Evolutionary conservation across 1,140 invertebrate species (phyloP).

Genomic region (Lamellibrachia luymesi): DNA sequence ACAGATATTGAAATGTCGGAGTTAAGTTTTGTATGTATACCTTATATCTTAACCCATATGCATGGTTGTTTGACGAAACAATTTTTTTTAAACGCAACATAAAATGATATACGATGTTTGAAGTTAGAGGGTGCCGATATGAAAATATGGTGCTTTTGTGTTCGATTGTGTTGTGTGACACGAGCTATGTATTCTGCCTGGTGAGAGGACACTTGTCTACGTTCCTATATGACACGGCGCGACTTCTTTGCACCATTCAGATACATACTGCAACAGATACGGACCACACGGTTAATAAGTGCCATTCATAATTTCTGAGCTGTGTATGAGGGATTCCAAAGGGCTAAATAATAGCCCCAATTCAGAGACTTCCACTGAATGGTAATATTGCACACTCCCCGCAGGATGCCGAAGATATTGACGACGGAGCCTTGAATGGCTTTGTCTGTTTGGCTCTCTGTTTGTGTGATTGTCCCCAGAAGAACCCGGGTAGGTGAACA

Average conservation of each 20-base stretch:
- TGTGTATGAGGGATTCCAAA: neutral
- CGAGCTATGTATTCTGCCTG: neutral
- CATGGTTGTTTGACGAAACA: too few relatives aligned
- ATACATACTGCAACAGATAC: neutral
- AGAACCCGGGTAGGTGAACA: neutral
- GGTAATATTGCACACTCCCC: neutral
- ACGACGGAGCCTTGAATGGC: neutral
- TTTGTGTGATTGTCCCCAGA: neutral
- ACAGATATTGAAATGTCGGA: too few relatives aligned
- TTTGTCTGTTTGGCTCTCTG: neutral
- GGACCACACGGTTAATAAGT: neutral
- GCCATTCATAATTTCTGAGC: neutral
- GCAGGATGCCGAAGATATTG: neutral
- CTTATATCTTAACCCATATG: too few relatives aligned
- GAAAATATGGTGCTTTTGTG: too few relatives aligned
- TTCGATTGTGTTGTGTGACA: neutral
- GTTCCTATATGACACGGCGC: neutral
- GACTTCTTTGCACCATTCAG: neutral
- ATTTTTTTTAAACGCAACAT: too few relatives aligned
- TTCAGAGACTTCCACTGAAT: neutral
- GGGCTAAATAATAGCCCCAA: neutral
- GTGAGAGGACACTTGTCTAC: neutral
- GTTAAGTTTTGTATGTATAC: too few relatives aligned
- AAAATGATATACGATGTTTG: neutral
- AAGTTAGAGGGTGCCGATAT: too few relatives aligned